Evolutionary conservation across 2,113 vertebrate genomes (phyloP).

Genomic region (Silurus asotus): DNA sequence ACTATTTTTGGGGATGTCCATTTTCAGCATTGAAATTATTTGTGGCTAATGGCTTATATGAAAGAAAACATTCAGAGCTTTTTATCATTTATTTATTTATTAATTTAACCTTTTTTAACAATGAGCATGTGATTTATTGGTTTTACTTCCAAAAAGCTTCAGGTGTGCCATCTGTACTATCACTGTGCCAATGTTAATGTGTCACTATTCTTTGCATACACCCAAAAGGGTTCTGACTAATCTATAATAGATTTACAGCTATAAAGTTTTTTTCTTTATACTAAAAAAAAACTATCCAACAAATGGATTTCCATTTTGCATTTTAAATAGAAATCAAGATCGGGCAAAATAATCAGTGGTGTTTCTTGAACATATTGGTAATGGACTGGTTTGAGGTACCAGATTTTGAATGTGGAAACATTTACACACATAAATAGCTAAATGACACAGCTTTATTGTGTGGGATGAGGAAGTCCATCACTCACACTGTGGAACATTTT

Average conservation of each 20-base stretch:
- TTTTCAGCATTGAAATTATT: too few species aligned
- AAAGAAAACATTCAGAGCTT: too few species aligned
- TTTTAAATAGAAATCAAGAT: neutral
- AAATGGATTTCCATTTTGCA: neutral
- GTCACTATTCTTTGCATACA: neutral
- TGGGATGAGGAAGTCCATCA: constrained; percentile 24
- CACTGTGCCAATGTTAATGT: neutral
- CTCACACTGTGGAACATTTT: constrained; percentile 27
- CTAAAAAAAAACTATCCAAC: neutral
- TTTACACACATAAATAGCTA: constrained; percentile 20
- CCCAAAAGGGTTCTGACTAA: neutral
- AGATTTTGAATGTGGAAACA: constrained; percentile 25
- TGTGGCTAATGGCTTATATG: too few species aligned
- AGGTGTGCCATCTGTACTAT: too few species aligned
- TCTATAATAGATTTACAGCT: neutral
- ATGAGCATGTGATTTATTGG: too few species aligned
- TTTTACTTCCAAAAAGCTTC: too few species aligned
- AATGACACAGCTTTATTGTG: constrained; percentile 40
- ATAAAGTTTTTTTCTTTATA: neutral
- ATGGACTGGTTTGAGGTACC: constrained; percentile 1
- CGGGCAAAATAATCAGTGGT: neutral
- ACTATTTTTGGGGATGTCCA: too few species aligned
- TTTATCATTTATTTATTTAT: too few species aligned
- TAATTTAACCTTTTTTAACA: too few species aligned
- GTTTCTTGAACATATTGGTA: neutral